A percentile compares a stretch with the other conserved stretches of the same genome.
These are phyloP conservation scores for Hybognathus amarus DNA, from an alignment of 2,797 vertebrate species.

Conservation along the genomic window DNA sequence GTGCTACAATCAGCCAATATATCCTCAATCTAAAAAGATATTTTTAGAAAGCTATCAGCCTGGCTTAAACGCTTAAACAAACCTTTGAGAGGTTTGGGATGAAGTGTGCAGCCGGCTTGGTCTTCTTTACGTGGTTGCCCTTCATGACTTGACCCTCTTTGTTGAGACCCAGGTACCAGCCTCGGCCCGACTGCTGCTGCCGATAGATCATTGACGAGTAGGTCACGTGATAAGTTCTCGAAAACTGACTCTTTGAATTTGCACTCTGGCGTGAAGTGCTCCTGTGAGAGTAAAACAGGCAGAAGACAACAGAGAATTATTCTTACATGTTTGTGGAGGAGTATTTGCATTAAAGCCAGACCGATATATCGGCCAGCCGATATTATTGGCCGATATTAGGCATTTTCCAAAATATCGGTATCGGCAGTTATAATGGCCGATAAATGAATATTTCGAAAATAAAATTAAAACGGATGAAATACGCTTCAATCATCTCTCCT, in stretches of 20 bases:
- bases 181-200: slow-evolving; percentile 94
- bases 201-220: slow-evolving; percentile 99
- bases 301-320: slow-evolving; percentile 39
- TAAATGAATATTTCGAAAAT: no score
- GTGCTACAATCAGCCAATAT: background rate
- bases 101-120: slow-evolving; percentile 96
- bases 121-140: slow-evolving; percentile 99
- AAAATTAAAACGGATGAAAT: no score
- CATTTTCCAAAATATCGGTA: no score
- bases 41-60: slow-evolving; percentile 47
- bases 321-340: slow-evolving; percentile 11
- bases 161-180: slow-evolving; percentile 98
- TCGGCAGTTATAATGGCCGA: no score
- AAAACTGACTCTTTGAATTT: slow-evolving; percentile 99
- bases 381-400: no score
- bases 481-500: no score
- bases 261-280: slow-evolving; percentile 98
- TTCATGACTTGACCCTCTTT: slow-evolving; percentile 99
- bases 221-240: slow-evolving; percentile 99
- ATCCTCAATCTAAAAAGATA: slow-evolving; percentile 24
- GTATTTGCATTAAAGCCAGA: slow-evolving; percentile 21
- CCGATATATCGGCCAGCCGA: no score
- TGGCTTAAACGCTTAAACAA: slow-evolving; percentile 50
- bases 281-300: slow-evolving; percentile 73
- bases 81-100: slow-evolving; percentile 99